Evolutionary conservation across 1,140 invertebrate genomes (phyloP).

Genomic region (Panulirus ornatus): DNA sequence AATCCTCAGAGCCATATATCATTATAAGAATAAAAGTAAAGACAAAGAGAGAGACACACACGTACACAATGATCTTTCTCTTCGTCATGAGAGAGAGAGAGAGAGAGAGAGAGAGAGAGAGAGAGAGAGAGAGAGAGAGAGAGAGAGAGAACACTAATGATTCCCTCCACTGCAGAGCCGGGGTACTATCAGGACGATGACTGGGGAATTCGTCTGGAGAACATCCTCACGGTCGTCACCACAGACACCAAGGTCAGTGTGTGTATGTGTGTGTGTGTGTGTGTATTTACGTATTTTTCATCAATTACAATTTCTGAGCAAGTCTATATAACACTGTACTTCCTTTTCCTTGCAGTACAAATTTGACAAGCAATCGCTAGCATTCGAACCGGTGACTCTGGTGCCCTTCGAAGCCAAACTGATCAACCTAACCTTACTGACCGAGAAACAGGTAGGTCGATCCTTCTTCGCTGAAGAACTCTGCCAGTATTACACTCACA

Average conservation of each 20-base stretch:
- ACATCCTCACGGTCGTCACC: constrained; percentile 89
- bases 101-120: too few relatives aligned
- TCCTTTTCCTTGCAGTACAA: constrained; percentile 76
- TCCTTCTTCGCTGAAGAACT: not conserved
- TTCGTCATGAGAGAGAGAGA: too few relatives aligned
- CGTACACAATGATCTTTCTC: too few relatives aligned
- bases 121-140: too few relatives aligned
- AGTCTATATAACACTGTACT: not conserved
- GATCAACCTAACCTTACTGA: constrained; percentile 79
- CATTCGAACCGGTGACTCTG: constrained; percentile 81
- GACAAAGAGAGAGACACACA: too few relatives aligned
- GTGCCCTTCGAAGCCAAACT: constrained; percentile 81
- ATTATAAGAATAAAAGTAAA: too few relatives aligned
- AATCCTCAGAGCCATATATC: too few relatives aligned
- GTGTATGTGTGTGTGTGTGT: constrained; percentile 76
- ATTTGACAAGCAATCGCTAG: constrained; percentile 78
- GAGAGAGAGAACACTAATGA: too few relatives aligned
- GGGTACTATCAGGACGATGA: constrained; percentile 88
- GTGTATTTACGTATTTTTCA: too few relatives aligned
- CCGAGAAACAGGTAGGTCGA: constrained; percentile 78
- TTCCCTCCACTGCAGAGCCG: constrained; percentile 78
- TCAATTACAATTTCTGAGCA: too few relatives aligned
- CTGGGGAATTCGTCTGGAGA: constrained; percentile 96
- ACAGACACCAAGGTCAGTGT: constrained; percentile 43
- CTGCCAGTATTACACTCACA: not conserved